phyloP scores from a whole-genome alignment of 1,140 invertebrate species.

The Planococcus citri region DNA sequence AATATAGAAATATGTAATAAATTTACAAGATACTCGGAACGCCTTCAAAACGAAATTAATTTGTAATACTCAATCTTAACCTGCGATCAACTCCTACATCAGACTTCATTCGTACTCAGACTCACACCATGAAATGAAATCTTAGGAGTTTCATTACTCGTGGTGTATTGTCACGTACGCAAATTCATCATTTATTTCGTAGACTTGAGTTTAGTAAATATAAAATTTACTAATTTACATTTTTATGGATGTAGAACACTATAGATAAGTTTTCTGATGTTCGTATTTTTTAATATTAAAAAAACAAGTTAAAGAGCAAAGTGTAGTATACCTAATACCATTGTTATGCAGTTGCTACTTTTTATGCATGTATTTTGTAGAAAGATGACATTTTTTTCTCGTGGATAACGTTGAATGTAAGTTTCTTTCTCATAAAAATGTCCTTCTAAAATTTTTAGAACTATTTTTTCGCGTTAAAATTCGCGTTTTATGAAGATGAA shows the following conservation, averaged over 20 bases:
- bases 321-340: too few relatives aligned
- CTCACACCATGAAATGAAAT: not conserved
- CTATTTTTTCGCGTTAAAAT: too few relatives aligned
- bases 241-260: not conserved
- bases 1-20: not conserved
- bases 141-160: not conserved
- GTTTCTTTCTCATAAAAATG: too few relatives aligned
- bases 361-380: too few relatives aligned
- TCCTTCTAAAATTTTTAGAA: too few relatives aligned
- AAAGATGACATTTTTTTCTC: too few relatives aligned
- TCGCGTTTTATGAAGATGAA: too few relatives aligned
- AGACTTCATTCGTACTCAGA: not conserved
- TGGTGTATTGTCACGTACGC: not conserved
- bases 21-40: not conserved
- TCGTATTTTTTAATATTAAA: too few relatives aligned
- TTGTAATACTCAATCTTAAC: not conserved
- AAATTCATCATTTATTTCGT: constrained; percentile 2
- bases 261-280: too few relatives aligned
- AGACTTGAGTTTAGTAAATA: not conserved
- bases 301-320: too few relatives aligned
- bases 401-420: too few relatives aligned
- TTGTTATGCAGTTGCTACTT: too few relatives aligned
- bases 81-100: not conserved
- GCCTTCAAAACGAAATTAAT: not conserved
- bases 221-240: not conserved